Conservation (phyloP, 2,113 vertebrate genomes). For the Syngnathus typhle region DNA sequence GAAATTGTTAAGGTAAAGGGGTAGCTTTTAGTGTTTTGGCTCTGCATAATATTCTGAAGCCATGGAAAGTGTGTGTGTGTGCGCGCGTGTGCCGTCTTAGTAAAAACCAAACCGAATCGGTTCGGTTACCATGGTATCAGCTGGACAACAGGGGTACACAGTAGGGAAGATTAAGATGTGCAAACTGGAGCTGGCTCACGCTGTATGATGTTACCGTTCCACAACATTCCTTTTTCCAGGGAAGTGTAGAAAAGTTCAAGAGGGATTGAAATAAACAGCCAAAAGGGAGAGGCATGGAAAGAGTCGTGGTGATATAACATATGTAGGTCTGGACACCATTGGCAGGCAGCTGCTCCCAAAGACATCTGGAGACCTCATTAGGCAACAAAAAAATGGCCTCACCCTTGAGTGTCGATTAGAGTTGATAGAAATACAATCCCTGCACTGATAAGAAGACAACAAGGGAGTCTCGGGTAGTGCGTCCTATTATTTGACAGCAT, state of each 20-base stretch:
- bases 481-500: neutral
- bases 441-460: neutral
- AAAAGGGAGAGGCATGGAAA: slow-evolving; percentile 6
- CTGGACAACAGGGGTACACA: slow-evolving; percentile 64
- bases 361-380: slow-evolving; percentile 49
- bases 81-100: slow-evolving; percentile 22
- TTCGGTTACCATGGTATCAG: slow-evolving; percentile 48
- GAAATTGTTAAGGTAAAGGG: neutral
- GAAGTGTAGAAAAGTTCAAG: slow-evolving; percentile 15
- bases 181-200: slow-evolving; percentile 22
- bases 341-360: slow-evolving; percentile 22
- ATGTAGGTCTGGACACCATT: slow-evolving; percentile 10
- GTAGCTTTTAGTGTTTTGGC: neutral
- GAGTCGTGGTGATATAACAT: slow-evolving; percentile 7
- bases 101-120: slow-evolving; percentile 22
- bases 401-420: slow-evolving; percentile 2
- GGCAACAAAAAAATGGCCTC: slow-evolving; percentile 19
- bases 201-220: slow-evolving; percentile 11
- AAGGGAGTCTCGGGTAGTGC: neutral
- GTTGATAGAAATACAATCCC: slow-evolving; percentile 10
- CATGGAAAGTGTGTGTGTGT: slow-evolving; percentile 3
- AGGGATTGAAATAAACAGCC: slow-evolving; percentile 12
- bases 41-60: neutral
- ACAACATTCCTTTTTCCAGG: slow-evolving; percentile 51
- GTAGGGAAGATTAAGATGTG: slow-evolving; percentile 44